Evolutionary conservation across 2,797 vertebrate genomes (phyloP), one percentile per base, ranked within the genome.

Genomic region (Micropoecilia bifurca): DNA sequence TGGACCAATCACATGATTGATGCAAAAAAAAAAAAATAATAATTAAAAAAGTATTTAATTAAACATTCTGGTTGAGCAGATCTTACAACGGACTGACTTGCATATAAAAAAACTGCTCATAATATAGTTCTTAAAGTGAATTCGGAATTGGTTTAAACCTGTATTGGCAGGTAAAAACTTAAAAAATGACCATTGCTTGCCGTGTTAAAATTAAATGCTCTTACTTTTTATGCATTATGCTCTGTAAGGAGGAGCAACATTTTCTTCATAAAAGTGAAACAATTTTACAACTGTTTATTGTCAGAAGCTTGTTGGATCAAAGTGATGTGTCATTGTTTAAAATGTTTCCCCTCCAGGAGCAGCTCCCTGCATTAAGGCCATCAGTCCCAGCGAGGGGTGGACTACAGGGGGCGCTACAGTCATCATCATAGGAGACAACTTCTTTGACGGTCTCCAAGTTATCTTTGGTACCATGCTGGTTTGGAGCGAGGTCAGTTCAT

Each of bases 381-480:
- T 99, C 95, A 99, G 98, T 94, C 98, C 98, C 90, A 99, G 98
- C 87, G 98, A 99, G 95, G 98, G 98, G 80, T 99, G 98, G 98
- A 99, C 98, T 82, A 99, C 98, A 36, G 98, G 98, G 91, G 98
- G 98, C 73, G 98, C 98, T 80, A 99, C 98, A 76, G 98, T 99
- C 95, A 99, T 99, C 96, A 98, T 99, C 96, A 99, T 99, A 91
- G 98, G 98, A 88, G 98, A 99, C 96, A 99, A 99, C 96, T 99
- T 99, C 96, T 99, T 99, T 90, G 98, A 99, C 82, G 98, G 98
- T 87, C 97, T 99, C 93, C 98, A 99, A 95, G 98, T 99, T 96
- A 99, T 99, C 96, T 99, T 99, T 83, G 98, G 98, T 91, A 99
- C 98, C 96, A 99, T 99, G 98, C 96, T 99, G 96, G 98, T 99